phyloP scores from a whole-genome alignment of 2,797 vertebrate species.

The Eupleurogrammus muticus region DNA sequence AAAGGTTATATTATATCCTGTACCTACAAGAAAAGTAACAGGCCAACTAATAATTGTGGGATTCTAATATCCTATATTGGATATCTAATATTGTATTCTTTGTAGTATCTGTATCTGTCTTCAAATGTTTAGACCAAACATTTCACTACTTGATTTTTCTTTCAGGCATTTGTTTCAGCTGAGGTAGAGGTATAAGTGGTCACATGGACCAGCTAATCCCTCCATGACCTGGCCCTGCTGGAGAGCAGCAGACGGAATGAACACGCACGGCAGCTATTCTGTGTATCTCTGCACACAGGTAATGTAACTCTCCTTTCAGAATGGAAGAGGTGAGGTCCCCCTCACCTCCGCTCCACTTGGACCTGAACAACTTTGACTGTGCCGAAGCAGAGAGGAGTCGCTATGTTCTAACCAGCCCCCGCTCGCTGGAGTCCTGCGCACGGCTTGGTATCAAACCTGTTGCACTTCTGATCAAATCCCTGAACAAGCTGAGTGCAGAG shows the following conservation, averaged over 20 bases:
- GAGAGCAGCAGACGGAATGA: neutral
- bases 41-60: neutral
- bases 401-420: constrained; percentile 70
- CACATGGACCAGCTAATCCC: constrained; percentile 63
- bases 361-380: constrained; percentile 71
- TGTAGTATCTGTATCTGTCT: neutral
- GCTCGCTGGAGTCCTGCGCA: constrained; percentile 68
- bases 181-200: neutral
- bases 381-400: constrained; percentile 55
- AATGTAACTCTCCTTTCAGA: neutral
- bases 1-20: neutral
- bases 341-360: constrained; percentile 56
- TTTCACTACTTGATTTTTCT: neutral
- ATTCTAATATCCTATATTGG: neutral
- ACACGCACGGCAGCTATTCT: neutral
- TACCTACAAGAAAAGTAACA: neutral
- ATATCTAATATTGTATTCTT: neutral
- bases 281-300: neutral
- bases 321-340: constrained; percentile 68
- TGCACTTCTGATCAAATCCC: constrained; percentile 77
- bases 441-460: constrained; percentile 72
- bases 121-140: neutral
- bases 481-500: constrained; percentile 71
- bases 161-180: neutral
- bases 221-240: constrained; percentile 39